A percentile compares a stretch with the other conserved stretches of the same genome.
These are phyloP conservation scores for Pseudopipra pipra DNA, from an alignment of 2,113 vertebrate genomes.

Conservation along the genomic window DNA sequence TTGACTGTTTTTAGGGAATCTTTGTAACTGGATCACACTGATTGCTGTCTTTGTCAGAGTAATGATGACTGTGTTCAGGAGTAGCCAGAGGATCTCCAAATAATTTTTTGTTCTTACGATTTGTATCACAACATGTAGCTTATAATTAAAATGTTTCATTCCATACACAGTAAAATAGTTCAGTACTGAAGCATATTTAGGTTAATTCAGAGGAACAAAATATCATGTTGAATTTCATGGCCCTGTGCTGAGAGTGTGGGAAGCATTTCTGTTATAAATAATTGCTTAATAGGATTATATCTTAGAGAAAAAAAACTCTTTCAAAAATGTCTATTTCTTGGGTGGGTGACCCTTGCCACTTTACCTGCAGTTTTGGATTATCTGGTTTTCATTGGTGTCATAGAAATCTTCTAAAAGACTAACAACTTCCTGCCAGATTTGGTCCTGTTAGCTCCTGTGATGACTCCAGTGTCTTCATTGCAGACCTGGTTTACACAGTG, in stretches of 20 bases:
- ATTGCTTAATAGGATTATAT: neutral
- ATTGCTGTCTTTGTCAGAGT: slow-evolving; percentile 9
- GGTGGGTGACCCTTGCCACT: neutral
- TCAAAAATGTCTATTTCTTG: neutral
- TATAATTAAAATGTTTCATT: slow-evolving; percentile 23
- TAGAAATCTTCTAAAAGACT: neutral
- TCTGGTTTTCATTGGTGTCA: neutral
- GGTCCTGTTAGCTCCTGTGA: neutral
- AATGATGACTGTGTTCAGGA: neutral
- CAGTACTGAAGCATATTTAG: neutral
- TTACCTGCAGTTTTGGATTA: neutral
- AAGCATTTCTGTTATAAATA: neutral
- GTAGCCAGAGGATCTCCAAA: slow-evolving; percentile 15
- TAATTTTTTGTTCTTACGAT: slow-evolving; percentile 12
- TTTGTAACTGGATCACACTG: slow-evolving; percentile 19
- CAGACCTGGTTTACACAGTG: neutral
- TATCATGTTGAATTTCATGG: neutral
- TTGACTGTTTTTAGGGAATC: slow-evolving; percentile 20
- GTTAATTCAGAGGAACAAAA: neutral
- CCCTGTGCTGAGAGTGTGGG: neutral
- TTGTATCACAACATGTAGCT: neutral
- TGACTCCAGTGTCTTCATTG: neutral
- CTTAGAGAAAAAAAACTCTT: neutral
- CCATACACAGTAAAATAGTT: neutral
- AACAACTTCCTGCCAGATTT: neutral